Evolutionary conservation across 2,113 vertebrate genomes (phyloP).

Genomic region (Megaptera novaeangliae): DNA sequence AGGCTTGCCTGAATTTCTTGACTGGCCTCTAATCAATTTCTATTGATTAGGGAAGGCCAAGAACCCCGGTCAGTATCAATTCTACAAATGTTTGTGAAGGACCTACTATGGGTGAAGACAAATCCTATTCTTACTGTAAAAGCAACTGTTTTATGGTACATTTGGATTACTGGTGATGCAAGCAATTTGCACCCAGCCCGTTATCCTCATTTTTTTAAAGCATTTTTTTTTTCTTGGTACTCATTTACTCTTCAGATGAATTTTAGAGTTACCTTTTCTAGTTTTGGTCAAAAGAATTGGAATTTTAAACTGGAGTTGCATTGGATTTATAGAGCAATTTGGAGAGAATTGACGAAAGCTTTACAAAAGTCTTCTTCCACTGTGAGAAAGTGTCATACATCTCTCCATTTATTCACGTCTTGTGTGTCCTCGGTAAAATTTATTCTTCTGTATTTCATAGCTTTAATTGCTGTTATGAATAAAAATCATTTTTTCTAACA

Average conservation of each 20-base stretch:
- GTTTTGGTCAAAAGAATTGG: background rate
- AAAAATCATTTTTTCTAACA: background rate
- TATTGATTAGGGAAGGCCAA: background rate
- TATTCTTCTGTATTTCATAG: background rate
- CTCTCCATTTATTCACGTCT: background rate
- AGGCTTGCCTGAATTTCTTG: background rate
- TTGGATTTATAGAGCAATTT: background rate
- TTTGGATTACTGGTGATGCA: background rate
- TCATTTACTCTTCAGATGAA: constrained; percentile 22
- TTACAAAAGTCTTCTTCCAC: background rate
- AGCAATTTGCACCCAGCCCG: background rate
- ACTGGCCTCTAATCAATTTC: background rate
- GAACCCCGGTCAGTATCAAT: background rate
- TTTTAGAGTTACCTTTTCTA: constrained; percentile 11
- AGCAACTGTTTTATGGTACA: background rate
- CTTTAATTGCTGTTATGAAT: background rate
- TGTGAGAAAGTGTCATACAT: background rate
- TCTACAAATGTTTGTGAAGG: background rate
- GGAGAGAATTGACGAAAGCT: background rate
- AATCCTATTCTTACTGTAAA: background rate
- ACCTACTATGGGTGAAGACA: background rate
- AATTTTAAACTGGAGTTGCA: background rate
- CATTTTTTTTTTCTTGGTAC: background rate
- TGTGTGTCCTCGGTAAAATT: background rate
- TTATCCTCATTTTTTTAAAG: background rate